phyloP scores from a whole-genome alignment of 2,113 vertebrate species.

The Casuarius casuarius region DNA sequence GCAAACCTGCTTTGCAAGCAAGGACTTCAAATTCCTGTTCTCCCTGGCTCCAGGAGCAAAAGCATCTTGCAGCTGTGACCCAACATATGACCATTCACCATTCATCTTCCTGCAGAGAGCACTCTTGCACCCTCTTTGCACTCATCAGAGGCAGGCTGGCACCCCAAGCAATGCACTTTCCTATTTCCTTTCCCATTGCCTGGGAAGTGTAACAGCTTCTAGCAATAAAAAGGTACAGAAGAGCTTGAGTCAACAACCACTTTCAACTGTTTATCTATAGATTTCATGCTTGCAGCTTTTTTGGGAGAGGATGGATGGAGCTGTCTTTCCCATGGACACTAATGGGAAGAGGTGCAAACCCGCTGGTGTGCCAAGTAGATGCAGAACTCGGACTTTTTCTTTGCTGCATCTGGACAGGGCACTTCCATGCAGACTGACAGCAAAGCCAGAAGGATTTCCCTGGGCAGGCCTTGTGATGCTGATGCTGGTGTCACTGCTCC shows the following conservation, averaged over 20 bases:
- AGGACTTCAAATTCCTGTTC: not conserved
- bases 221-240: not conserved
- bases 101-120: constrained; percentile 6
- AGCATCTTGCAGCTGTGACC: not conserved
- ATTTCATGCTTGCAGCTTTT: constrained; percentile 11
- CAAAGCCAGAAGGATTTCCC: not conserved
- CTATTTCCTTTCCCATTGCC: not conserved
- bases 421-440: not conserved
- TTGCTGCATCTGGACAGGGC: not conserved
- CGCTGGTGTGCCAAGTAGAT: not conserved
- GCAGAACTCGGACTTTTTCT: not conserved
- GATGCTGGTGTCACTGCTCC: not conserved
- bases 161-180: not conserved
- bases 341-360: not conserved
- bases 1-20: not conserved
- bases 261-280: not conserved
- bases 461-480: not conserved
- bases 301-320: not conserved
- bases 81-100: not conserved
- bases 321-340: not conserved
- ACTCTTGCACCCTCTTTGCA: constrained; percentile 17
- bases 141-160: not conserved
- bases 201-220: not conserved
- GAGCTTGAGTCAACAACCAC: constrained; percentile 3
- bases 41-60: not conserved